Evolutionary conservation across 2,113 vertebrate species (phyloP).

Genomic region (Lepisosteus oculatus): DNA sequence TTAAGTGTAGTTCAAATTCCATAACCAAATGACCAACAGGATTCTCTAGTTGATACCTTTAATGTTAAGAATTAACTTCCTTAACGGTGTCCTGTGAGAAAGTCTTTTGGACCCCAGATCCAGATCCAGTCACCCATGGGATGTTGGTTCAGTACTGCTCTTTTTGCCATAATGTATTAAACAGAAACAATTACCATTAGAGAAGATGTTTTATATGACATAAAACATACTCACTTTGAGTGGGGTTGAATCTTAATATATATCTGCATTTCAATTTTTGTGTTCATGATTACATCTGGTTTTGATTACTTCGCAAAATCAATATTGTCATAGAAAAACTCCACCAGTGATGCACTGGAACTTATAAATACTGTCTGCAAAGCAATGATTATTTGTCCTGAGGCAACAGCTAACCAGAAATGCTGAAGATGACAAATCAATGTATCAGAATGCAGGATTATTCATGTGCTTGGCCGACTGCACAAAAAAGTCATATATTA

Average conservation of each 20-base stretch:
- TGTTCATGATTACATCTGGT: slow-evolving; percentile 20
- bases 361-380: slow-evolving; percentile 35
- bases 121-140: too few relatives aligned
- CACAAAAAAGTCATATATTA: slow-evolving; percentile 40
- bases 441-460: slow-evolving; percentile 38
- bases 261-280: slow-evolving; percentile 22
- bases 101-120: too few relatives aligned
- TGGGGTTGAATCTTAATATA: slow-evolving; percentile 1
- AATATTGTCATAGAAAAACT: slow-evolving; percentile 17
- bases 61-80: too few relatives aligned
- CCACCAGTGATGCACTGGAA: not conserved
- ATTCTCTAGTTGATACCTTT: too few relatives aligned
- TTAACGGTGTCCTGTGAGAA: too few relatives aligned
- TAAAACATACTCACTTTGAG: not conserved
- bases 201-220: too few relatives aligned
- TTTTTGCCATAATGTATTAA: too few relatives aligned
- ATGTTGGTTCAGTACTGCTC: too few relatives aligned
- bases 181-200: too few relatives aligned
- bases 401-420: slow-evolving; percentile 22
- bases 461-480: slow-evolving; percentile 34
- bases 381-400: slow-evolving; percentile 39
- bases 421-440: slow-evolving; percentile 44
- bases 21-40: too few relatives aligned
- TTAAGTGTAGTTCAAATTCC: too few relatives aligned
- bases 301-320: slow-evolving; percentile 22